phyloP scores from a whole-genome alignment of 2,113 vertebrate species.

The Polypterus bichir region DNA sequence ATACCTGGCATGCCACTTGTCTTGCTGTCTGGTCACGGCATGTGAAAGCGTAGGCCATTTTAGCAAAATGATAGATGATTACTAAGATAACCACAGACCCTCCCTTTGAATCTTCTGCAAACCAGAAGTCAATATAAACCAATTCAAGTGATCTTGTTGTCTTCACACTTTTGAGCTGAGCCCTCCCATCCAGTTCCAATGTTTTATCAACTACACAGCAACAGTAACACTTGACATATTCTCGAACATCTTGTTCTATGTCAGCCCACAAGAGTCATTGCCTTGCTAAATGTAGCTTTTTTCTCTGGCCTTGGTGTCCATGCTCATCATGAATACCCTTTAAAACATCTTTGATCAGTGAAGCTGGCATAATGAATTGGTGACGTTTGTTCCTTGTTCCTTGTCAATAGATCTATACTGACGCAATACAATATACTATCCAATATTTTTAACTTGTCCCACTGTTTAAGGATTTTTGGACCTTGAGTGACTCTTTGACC shows the following conservation, averaged over 20 bases:
- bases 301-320: slow-evolving; percentile 1
- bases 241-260: background rate
- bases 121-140: background rate
- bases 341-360: too few species aligned
- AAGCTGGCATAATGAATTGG: background rate
- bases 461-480: background rate
- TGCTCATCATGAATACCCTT: background rate
- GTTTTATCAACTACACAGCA: background rate
- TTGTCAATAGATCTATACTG: background rate
- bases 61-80: background rate
- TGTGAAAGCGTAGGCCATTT: background rate
- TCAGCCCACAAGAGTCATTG: background rate
- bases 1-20: background rate
- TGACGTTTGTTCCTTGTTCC: background rate
- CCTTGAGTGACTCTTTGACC: background rate
- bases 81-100: background rate
- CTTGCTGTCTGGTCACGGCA: background rate
- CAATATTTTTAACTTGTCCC: too few species aligned
- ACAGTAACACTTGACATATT: background rate
- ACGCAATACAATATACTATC: background rate
- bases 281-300: too few species aligned
- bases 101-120: background rate
- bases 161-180: background rate
- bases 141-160: background rate
- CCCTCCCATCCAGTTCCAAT: background rate